Percentiles rank a stretch among this genome's conserved stretches.
Conservation (phyloP, 2,888 invertebrate genomes). For the Hypsopygia costalis region DNA sequence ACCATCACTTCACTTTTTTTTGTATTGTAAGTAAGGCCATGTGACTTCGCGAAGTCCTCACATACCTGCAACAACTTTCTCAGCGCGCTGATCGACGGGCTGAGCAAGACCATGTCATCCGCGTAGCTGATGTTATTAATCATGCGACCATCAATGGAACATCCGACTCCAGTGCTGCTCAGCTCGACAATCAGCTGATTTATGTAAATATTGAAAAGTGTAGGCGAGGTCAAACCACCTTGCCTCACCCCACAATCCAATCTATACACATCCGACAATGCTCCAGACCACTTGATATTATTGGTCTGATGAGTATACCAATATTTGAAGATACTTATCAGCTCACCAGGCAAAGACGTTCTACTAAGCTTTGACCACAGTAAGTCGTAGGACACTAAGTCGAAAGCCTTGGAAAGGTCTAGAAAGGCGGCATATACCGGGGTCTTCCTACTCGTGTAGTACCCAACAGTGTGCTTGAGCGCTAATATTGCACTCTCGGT, state of each 20-base stretch:
- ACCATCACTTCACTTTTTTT: neutral
- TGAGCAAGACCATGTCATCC: neutral
- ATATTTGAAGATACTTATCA: too few species aligned
- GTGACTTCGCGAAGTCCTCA: neutral
- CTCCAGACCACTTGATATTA: too few species aligned
- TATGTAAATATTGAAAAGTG: too few species aligned
- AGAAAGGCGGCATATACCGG: slow-evolving; percentile 15
- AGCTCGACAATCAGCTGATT: too few species aligned
- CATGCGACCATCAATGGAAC: too few species aligned
- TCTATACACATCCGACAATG: too few species aligned
- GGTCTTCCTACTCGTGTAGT: slow-evolving; percentile 13
- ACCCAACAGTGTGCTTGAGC: slow-evolving; percentile 15
- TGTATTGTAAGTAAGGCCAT: neutral
- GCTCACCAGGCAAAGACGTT: neutral
- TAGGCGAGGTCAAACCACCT: too few species aligned
- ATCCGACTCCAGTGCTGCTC: too few species aligned
- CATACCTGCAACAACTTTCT: neutral
- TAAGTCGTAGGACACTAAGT: slow-evolving; percentile 14
- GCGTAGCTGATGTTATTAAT: neutral
- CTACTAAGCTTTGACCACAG: slow-evolving; percentile 8
- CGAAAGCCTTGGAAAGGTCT: slow-evolving; percentile 16
- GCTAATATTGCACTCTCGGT: slow-evolving; percentile 15
- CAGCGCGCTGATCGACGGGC: neutral
- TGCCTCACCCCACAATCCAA: too few species aligned
- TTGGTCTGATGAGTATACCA: too few species aligned